Base-by-base conservation (phyloP, 2,113 vertebrate genomes). In the Erpornis zantholeuca region DNA sequence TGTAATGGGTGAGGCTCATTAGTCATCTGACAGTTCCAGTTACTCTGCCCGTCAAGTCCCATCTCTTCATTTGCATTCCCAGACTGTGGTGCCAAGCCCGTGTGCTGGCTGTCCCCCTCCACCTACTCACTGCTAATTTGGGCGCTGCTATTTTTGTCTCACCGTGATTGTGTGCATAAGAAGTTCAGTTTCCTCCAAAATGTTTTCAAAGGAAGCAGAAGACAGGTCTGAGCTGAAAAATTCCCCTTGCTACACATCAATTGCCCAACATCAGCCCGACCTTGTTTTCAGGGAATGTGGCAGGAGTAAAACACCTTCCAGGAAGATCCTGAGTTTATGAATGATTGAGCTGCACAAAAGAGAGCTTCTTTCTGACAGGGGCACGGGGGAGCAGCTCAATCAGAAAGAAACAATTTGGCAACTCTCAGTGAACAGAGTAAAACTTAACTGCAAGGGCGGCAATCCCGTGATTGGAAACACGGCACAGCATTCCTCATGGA, bases 61-160 rank as follows among this genome's bases (percentile, higher is more conserved):
- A 63, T 87, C 89, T 81, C 84, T 88, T 75, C 86, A 84, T 92
- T 84, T 85, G 29, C 59, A 72, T 21, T 65, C 29, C 71, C 94
- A 88, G 78, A 47, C 69, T 72, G 69, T 40, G 90, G 44, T 14
- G 52, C 91, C 84, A 69, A n/a, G 44, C 49, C 29, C 35, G 35
- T 65, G 75, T n/a, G 80, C 86, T 79, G 60, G 57, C 29, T 91
- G 88, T 52, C 73, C 70, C 59, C 86, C 68, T 95, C 76, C 72
- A 83, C 89, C 88, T 72, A 82, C 88, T 88, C 86, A 14, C 16
- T 66, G 84, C 86, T 94, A 91, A 96, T 91, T 83, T 73, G 82
- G 87, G 90, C 65, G 56, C 64, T 94, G 81, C 86, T 95, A 69
- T 85, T 95, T 90, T 47, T 91, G 92, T 83, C 91, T 92, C 9